These are phyloP conservation scores for Melieria crassipennis DNA, from an alignment of 2,888 invertebrate species.

Conservation along the genomic window DNA sequence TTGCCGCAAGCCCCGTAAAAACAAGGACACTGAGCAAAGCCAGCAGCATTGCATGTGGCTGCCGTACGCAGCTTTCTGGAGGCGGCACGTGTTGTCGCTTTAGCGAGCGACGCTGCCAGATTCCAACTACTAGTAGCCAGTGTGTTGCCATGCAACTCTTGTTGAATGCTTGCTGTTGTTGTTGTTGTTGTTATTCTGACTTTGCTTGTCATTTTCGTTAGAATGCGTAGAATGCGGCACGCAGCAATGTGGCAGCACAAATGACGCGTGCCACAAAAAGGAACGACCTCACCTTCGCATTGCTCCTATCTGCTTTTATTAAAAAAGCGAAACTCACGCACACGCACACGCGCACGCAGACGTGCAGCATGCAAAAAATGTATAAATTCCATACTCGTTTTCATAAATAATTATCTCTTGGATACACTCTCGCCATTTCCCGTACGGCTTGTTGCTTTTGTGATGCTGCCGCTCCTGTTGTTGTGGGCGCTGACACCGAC, in stretches of 20 bases:
- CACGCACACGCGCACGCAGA: constrained; percentile 16
- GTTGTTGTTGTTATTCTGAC: constrained; percentile 5
- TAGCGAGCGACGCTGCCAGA: not conserved
- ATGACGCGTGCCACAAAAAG: constrained; percentile 9
- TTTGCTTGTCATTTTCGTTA: constrained; percentile 10
- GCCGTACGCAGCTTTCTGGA: not conserved
- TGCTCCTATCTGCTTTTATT: constrained; percentile 14
- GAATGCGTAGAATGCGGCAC: constrained; percentile 30
- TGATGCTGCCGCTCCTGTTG: too few species aligned
- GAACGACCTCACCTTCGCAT: constrained; percentile 13
- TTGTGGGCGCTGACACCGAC: too few species aligned
- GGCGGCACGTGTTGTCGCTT: constrained; percentile 26
- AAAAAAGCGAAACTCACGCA: constrained; percentile 18
- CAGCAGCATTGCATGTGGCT: constrained; percentile 7
- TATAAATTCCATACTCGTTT: constrained; percentile 20
- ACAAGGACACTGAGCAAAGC: constrained; percentile 2
- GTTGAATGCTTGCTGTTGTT: not conserved
- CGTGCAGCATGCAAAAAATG: not conserved
- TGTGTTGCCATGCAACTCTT: constrained; percentile 2
- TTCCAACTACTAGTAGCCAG: constrained; percentile 18
- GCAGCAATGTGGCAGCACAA: constrained; percentile 13
- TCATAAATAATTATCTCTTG: constrained; percentile 35
- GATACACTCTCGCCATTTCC: constrained; percentile 11
- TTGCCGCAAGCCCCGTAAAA: too few species aligned
- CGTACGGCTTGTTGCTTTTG: too few species aligned